Conservation (phyloP, 2,797 vertebrate species). For the Dipus sagitta region DNA sequence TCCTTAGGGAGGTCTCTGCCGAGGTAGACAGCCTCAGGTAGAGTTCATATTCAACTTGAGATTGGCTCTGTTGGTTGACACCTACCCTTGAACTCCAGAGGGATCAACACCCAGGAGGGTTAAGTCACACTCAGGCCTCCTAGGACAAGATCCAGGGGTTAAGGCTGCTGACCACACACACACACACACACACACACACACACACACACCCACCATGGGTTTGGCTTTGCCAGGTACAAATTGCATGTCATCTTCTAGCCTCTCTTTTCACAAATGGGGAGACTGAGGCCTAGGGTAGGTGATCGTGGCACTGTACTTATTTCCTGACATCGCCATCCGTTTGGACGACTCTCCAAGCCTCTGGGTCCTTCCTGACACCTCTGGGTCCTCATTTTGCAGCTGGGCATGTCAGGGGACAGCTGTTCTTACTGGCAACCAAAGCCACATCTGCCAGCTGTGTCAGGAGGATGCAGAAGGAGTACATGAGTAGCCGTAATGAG, state of each 20-base stretch:
- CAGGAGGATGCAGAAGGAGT: constrained; percentile 25
- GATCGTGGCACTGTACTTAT: accelerated
- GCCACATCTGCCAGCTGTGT: constrained; percentile 56
- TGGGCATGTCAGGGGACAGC: constrained; percentile 27
- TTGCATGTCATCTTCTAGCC: neutral
- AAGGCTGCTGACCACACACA: neutral
- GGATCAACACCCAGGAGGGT: neutral
- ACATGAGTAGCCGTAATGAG: neutral
- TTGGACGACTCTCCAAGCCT: neutral
- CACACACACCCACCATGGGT: accelerated
- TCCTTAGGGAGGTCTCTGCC: neutral
- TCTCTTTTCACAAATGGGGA: neutral
- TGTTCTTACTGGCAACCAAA: constrained; percentile 27
- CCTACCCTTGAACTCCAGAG: neutral
- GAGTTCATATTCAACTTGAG: neutral
- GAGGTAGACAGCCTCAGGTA: neutral
- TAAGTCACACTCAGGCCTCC: neutral
- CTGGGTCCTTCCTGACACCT: constrained; percentile 12
- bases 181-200: too few relatives aligned
- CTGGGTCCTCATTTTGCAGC: constrained; percentile 46
- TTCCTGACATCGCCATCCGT: neutral
- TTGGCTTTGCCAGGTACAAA: neutral
- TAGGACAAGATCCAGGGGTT: neutral
- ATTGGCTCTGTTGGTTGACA: neutral
- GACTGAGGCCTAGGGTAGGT: accelerated